Base-by-base conservation (phyloP, 2,113 vertebrate genomes). In the Prunella himalayana region DNA sequence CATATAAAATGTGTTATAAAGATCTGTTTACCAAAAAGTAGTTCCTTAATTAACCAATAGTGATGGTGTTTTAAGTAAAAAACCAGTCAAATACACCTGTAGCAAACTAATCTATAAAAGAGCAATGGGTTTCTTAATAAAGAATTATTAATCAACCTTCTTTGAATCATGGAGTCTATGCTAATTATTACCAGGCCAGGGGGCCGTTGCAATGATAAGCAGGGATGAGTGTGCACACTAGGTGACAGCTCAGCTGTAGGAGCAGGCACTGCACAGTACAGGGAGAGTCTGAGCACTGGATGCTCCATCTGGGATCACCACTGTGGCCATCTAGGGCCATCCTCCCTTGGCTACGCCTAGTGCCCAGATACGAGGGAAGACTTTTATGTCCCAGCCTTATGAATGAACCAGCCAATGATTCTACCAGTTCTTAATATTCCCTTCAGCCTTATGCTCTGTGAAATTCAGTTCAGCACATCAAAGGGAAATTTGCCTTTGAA, bases 401-500 rank as follows among this genome's bases (percentile, higher is more conserved):
- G 57, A 44, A 64, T 71, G 39, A 86, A 41, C 31, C 24, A 68
- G 24, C 35, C 28, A 44, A 18, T 1, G 3, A 75, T 39, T 42
- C 53, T 47, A 72, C 47, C 20, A 44, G 27, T 69, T 90, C 60
- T 86, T 77, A 57, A 39, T 69, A 85, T 61, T 35, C 30, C 56
- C 76, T 85, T 82, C 86, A 94, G 88, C 61, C 77, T 86, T 93
- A 78, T 93, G 86, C 86, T 2, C 4, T 90, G 82, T 92, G 82
- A 96, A 93, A 94, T 83, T 92, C 76, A 84, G 82, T 86, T 56
- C 93, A 88, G 76, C 0, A 15, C 82, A 94, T 94, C 94, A 97
- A 96, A 96, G 60, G 41, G 41, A 88, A 71, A 4, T 71, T 86
- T 93, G 82, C 64, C 68, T 95, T 94, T 95, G 90, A 97, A 96